A percentile compares a stretch with the other conserved stretches of the same genome.
Evolutionary conservation across 2,797 vertebrate genomes (phyloP).

Genomic region (Cheirogaleus major): DNA sequence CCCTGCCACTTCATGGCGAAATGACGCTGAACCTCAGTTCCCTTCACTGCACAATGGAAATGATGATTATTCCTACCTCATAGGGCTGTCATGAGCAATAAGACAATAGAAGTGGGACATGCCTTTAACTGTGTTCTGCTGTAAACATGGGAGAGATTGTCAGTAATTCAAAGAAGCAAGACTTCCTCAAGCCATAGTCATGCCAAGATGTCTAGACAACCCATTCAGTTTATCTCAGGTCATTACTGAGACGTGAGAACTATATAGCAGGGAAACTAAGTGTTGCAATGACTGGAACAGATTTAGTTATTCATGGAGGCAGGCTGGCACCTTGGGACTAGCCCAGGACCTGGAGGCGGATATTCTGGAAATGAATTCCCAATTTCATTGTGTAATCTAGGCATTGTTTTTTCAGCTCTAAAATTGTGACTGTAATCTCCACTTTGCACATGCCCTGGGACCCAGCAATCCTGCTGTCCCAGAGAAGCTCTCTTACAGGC

Average conservation of each 20-base stretch:
- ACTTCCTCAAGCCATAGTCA: background rate
- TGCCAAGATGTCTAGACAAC: slow-evolving; percentile 50
- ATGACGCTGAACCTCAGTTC: background rate
- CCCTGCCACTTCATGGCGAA: background rate
- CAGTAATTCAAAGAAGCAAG: slow-evolving; percentile 1
- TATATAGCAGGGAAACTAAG: background rate
- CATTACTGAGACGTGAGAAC: background rate
- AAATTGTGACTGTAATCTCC: background rate
- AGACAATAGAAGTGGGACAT: background rate
- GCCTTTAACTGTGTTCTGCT: background rate
- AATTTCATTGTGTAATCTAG: background rate
- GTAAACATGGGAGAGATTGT: background rate
- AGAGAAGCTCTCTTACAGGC: background rate
- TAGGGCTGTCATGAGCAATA: background rate
- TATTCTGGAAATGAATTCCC: background rate
- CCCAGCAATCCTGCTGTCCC: background rate
- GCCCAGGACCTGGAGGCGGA: background rate
- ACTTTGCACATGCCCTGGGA: background rate
- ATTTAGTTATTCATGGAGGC: background rate
- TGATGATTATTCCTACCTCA: background rate
- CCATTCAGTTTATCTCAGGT: background rate
- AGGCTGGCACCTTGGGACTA: background rate
- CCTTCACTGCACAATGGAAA: background rate
- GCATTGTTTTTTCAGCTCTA: background rate
- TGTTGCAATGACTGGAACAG: background rate